Base-by-base conservation (phyloP, 2,113 vertebrate genomes). In the Myocastor coypus region DNA sequence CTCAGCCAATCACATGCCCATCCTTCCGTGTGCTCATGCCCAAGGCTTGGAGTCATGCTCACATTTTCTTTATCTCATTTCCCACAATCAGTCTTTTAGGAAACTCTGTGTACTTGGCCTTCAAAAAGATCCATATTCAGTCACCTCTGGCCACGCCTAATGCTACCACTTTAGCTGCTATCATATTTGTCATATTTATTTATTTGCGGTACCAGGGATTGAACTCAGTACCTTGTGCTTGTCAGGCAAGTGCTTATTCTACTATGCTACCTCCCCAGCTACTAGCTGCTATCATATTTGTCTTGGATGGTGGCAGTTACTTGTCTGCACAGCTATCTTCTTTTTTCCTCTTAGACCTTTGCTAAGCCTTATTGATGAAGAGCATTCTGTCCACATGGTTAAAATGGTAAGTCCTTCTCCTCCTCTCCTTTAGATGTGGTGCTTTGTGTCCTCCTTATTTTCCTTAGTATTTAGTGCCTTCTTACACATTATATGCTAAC, bases 331-430 rank as follows among this genome's bases (percentile, higher is more conserved):
- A 24, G 16, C 0, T 40, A 5, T 57, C 26, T 83, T 22, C 63
- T 91, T 87, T 69, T 64, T 59, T 75, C 63, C 63, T 64, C 61
- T 64, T 63, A 77, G 40, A 32, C n/a, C 40, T 91, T 94, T 92
- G 80, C n/a, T 93, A 77, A 69, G 75, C 34, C 83, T 59, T 90
- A 28, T 68, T 17, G 10, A 7, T 68, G 34, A 34, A 20, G 40
- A 28, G 20, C 11, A 42, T 26, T 14, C n/a, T 37, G 84, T 78
- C 59, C 32, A 71, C 32, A 52, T 77, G 59, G 32, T 75, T 86
- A 71, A 75, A 71, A 52, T n/a, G 26, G 6, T 40, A 69, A 68
- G 12, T 24, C 10, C 26, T 34, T 42, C 4, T n/a, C 61, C 55
- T 80, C n/a, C 55, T 20, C 28, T 66, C n/a, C 5, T 20, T 22